Percentiles rank a stretch among this genome's conserved stretches.
Evolutionary conservation across 2,113 vertebrate species (phyloP).

Genomic region (Tinamus guttatus): DNA sequence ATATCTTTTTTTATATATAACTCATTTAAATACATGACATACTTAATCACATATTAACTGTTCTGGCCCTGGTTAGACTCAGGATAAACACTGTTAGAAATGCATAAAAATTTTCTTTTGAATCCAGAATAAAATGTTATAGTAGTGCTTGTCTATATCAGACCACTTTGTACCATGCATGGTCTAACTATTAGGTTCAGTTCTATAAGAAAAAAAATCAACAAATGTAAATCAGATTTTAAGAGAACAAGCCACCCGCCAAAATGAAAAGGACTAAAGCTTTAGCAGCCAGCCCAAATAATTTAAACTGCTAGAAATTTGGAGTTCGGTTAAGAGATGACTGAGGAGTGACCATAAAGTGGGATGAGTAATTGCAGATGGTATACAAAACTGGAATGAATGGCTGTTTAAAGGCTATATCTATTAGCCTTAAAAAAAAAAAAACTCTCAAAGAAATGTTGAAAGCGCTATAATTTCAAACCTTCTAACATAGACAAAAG

Average conservation of each 20-base stretch:
- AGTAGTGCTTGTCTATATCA: background rate
- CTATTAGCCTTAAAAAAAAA: background rate
- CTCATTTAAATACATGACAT: background rate
- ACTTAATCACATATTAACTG: background rate
- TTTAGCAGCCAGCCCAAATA: background rate
- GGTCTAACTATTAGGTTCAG: background rate
- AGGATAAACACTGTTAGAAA: background rate
- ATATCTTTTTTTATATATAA: background rate
- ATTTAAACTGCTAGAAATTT: background rate
- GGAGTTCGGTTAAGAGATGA: background rate
- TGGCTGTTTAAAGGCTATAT: background rate
- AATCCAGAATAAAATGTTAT: background rate
- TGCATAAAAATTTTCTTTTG: background rate
- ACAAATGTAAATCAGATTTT: background rate
- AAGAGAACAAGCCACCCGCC: background rate
- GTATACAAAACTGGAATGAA: background rate
- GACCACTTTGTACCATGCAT: background rate
- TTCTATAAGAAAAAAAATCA: background rate
- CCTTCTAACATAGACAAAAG: background rate
- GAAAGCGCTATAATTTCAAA: conserved; percentile 6
- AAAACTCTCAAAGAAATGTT: background rate
- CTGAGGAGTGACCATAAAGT: background rate
- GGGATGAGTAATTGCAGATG: background rate
- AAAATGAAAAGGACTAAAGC: background rate
- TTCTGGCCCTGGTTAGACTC: background rate